phyloP scores from a whole-genome alignment of 2,888 invertebrate genomes.

The Mythimna lalbum region DNA sequence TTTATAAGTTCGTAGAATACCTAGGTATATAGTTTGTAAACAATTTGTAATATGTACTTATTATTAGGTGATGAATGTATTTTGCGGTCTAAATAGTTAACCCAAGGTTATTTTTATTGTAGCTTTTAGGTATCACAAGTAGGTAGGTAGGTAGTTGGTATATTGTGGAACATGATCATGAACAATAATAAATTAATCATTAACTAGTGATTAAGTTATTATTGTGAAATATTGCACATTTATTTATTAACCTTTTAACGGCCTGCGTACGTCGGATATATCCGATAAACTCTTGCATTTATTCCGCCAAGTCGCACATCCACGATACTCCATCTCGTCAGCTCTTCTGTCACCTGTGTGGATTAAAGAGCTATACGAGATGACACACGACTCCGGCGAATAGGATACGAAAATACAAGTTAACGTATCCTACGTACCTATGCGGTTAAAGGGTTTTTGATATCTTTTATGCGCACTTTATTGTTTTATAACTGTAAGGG shows the following conservation, averaged over 20 bases:
- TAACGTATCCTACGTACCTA: too few relatives aligned
- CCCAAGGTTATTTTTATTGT: not conserved
- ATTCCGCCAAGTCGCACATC: too few relatives aligned
- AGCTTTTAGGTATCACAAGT: not conserved
- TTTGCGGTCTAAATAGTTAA: constrained; percentile 25
- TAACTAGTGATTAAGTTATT: not conserved
- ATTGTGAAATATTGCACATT: constrained; percentile 11
- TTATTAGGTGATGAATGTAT: constrained; percentile 18
- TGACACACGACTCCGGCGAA: too few relatives aligned
- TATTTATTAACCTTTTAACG: not conserved
- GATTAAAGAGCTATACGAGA: too few relatives aligned
- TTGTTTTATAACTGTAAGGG: not conserved
- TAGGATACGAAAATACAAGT: too few relatives aligned
- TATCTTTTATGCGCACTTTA: not conserved
- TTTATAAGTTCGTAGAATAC: constrained; percentile 36
- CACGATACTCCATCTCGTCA: too few relatives aligned
- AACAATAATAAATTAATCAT: too few relatives aligned
- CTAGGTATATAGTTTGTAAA: constrained; percentile 25
- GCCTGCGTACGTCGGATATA: too few relatives aligned
- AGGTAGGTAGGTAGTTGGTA: constrained; percentile 7
- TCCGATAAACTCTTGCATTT: too few relatives aligned
- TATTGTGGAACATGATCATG: constrained; percentile 56
- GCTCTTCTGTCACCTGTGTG: too few relatives aligned
- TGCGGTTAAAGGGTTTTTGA: too few relatives aligned
- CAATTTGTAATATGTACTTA: constrained; percentile 12